A percentile compares a stretch with the other conserved stretches of the same genome.
Evolutionary conservation across 2,888 invertebrate genomes (phyloP).

Genomic region (Eumerus sabulonum): DNA sequence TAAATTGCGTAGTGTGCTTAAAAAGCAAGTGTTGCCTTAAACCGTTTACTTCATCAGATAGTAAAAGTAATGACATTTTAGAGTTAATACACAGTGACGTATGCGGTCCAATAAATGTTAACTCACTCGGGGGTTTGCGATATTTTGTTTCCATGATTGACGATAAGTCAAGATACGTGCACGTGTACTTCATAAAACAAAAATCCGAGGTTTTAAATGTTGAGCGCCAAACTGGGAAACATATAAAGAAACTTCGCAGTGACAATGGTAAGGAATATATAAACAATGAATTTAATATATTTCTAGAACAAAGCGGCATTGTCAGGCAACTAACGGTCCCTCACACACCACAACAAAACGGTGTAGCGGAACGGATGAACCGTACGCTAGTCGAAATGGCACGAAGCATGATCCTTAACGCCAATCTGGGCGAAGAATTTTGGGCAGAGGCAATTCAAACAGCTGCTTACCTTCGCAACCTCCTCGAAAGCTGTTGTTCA

Average conservation of each 20-base stretch:
- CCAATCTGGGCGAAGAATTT: constrained; percentile 67
- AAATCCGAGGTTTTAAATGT: constrained; percentile 51
- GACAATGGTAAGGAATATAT: constrained; percentile 55
- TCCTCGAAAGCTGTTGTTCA: background rate
- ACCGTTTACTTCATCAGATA: constrained; percentile 5
- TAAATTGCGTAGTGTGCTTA: constrained; percentile 1
- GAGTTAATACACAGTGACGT: constrained; percentile 58
- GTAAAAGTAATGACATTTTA: constrained; percentile 16
- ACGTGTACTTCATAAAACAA: constrained; percentile 50
- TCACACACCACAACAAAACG: constrained; percentile 63
- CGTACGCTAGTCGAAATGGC: constrained; percentile 69
- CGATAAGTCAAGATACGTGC: constrained; percentile 36
- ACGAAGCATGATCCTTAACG: constrained; percentile 70
- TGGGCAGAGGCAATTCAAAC: constrained; percentile 68
- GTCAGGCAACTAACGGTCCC: constrained; percentile 24
- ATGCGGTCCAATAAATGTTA: constrained; percentile 52
- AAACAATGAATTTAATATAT: constrained; percentile 23
- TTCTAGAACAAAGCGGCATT: constrained; percentile 42
- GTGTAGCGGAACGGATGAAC: constrained; percentile 59
- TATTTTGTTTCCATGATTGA: constrained; percentile 65
- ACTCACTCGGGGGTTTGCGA: constrained; percentile 44
- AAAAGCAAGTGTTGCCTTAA: background rate
- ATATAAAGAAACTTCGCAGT: constrained; percentile 56
- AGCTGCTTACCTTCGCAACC: constrained; percentile 47
- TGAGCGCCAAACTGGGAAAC: constrained; percentile 44